Evolutionary conservation across 2,888 invertebrate genomes (phyloP).

Genomic region (Sialis lutaria): DNA sequence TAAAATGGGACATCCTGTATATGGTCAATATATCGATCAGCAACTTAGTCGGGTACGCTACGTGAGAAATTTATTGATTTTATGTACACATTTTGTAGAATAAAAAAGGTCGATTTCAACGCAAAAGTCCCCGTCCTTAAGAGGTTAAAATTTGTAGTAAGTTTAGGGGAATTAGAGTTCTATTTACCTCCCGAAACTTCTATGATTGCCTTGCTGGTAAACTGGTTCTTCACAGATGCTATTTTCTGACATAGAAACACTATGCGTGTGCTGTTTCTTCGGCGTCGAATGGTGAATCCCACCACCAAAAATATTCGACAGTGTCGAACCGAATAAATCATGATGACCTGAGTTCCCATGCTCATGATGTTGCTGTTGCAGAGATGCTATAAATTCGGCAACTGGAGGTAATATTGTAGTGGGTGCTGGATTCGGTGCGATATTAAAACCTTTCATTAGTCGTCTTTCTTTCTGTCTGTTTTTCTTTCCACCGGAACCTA

Average conservation of each 20-base stretch:
- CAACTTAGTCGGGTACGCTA: too few relatives aligned
- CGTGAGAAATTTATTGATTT: too few relatives aligned
- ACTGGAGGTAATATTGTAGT: conserved; percentile 50
- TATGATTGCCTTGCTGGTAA: conserved; percentile 8
- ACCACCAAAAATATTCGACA: conserved; percentile 45
- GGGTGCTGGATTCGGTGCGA: conserved; percentile 51
- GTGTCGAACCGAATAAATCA: conserved; percentile 47
- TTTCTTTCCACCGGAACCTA: conserved; percentile 81
- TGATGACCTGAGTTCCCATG: conserved; percentile 22
- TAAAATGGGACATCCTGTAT: too few relatives aligned
- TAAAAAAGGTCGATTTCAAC: too few relatives aligned
- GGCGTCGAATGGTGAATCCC: conserved; percentile 25
- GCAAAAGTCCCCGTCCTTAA: too few relatives aligned
- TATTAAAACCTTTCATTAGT: conserved; percentile 88
- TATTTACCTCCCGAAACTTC: conserved; percentile 11
- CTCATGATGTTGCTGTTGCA: conserved; percentile 40
- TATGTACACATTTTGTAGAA: too few relatives aligned
- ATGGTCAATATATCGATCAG: too few relatives aligned
- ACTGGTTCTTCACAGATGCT: conserved; percentile 23
- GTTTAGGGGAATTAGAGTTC: too few relatives aligned
- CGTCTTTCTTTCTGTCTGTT: conserved; percentile 84
- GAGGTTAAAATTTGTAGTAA: too few relatives aligned
- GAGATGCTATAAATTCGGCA: conserved; percentile 59
- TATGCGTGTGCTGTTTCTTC: conserved; percentile 19
- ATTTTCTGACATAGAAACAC: conserved; percentile 24